phyloP scores from a whole-genome alignment of 2,113 vertebrate species.

The Synchiropus splendidus region DNA sequence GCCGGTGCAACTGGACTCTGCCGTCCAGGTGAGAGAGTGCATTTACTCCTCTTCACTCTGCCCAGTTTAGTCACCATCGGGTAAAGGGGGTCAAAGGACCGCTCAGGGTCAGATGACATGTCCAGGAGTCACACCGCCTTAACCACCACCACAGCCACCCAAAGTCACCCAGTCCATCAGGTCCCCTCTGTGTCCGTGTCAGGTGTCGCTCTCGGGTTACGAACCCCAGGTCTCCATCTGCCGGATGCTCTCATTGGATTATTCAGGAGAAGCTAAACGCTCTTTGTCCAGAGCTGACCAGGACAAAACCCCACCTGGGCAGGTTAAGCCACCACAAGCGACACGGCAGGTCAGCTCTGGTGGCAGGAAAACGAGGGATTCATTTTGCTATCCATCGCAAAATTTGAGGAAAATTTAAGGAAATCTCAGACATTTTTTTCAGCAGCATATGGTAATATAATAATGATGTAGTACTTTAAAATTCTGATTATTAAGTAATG shows the following conservation, averaged over 20 bases:
- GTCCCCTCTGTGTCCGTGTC: constrained; percentile 42
- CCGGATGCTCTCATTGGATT: constrained; percentile 60
- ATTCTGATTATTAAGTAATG: background rate
- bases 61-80: constrained; percentile 19
- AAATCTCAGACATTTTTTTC: background rate
- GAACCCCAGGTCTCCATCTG: constrained; percentile 53
- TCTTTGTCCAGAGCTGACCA: constrained; percentile 56
- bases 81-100: constrained; percentile 9
- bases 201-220: constrained; percentile 62
- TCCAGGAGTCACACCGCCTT: constrained; percentile 32
- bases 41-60: constrained; percentile 21
- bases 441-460: background rate
- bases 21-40: constrained; percentile 13
- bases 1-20: constrained; percentile 13
- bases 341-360: constrained; percentile 16
- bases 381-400: no score
- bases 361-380: constrained; percentile 1
- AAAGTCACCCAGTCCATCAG: constrained; percentile 34
- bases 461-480: background rate
- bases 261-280: constrained; percentile 70
- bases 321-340: constrained; percentile 25
- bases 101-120: constrained; percentile 46
- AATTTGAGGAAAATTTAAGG: background rate
- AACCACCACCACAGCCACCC: constrained; percentile 4
- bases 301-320: constrained; percentile 54